Conservation (phyloP, 2,888 invertebrate species). For the Drepana falcataria region DNA sequence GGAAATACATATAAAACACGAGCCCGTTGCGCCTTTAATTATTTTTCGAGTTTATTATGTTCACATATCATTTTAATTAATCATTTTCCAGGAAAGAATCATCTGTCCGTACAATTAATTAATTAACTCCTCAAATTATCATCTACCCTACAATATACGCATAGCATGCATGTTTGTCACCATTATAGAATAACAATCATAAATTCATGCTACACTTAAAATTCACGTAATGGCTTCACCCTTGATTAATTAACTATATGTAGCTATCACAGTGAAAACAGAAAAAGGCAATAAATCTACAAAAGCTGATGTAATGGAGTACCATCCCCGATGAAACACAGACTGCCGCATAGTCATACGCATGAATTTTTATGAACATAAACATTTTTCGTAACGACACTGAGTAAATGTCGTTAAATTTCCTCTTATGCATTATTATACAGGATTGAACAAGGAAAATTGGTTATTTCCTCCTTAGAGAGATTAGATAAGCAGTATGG, state of each 20-base stretch:
- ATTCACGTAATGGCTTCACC: neutral
- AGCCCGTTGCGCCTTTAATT: too few relatives aligned
- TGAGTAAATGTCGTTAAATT: constrained; percentile 25
- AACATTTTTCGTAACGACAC: constrained; percentile 23
- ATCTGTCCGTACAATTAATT: too few relatives aligned
- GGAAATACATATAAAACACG: too few relatives aligned
- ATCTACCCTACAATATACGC: too few relatives aligned
- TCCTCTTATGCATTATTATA: constrained; percentile 24
- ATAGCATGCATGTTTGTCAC: too few relatives aligned
- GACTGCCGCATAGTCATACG: constrained; percentile 11
- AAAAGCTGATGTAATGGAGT: neutral
- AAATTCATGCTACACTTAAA: neutral
- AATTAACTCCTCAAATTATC: too few relatives aligned
- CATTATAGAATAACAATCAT: too few relatives aligned
- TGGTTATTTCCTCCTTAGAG: constrained; percentile 25
- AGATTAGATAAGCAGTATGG: constrained; percentile 19
- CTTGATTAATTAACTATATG: neutral
- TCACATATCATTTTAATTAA: too few relatives aligned
- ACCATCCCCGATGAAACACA: constrained; percentile 10
- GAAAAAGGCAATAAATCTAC: neutral
- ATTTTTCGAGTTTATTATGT: too few relatives aligned
- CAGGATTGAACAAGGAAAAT: constrained; percentile 24
- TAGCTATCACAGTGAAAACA: neutral
- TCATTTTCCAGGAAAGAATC: too few relatives aligned
- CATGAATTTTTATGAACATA: constrained; percentile 29